phyloP scores from a whole-genome alignment of 2,113 vertebrate species.

The Peromyscus leucopus region DNA sequence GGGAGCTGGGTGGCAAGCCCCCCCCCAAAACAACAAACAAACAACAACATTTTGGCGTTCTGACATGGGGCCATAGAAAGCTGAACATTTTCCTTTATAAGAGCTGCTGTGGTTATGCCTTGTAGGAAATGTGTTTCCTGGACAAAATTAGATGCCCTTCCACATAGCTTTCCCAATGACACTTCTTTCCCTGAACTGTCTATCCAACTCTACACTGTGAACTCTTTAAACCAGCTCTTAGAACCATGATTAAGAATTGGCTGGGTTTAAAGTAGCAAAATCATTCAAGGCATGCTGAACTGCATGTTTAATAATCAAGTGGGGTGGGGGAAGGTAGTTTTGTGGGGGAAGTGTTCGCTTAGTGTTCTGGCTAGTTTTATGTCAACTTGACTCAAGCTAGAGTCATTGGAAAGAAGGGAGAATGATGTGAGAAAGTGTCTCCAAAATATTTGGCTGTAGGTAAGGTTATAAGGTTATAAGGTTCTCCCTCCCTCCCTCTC shows the following conservation, averaged over 20 bases:
- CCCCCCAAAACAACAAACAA: no score
- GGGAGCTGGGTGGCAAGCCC: no score
- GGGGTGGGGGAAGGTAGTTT: neutral
- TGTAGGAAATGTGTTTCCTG: no score
- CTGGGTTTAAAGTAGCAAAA: neutral
- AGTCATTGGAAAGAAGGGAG: neutral
- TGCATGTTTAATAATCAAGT: neutral
- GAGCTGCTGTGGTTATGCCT: neutral
- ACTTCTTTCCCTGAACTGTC: no score
- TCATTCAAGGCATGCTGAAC: neutral
- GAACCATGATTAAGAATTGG: neutral
- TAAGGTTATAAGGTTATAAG: neutral
- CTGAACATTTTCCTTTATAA: neutral
- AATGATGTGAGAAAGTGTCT: neutral
- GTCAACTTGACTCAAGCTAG: neutral
- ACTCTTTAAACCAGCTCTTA: no score
- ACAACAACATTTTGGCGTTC: no score
- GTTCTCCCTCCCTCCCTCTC: fast-evolving
- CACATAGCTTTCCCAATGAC: no score
- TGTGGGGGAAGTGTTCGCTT: neutral
- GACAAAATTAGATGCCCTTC: no score
- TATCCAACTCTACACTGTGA: no score
- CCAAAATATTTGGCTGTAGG: neutral
- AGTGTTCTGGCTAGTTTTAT: neutral
- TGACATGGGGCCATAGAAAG: no score